Base-by-base conservation (phyloP, 1,140 invertebrate genomes). In the Agraylea sexmaculata region DNA sequence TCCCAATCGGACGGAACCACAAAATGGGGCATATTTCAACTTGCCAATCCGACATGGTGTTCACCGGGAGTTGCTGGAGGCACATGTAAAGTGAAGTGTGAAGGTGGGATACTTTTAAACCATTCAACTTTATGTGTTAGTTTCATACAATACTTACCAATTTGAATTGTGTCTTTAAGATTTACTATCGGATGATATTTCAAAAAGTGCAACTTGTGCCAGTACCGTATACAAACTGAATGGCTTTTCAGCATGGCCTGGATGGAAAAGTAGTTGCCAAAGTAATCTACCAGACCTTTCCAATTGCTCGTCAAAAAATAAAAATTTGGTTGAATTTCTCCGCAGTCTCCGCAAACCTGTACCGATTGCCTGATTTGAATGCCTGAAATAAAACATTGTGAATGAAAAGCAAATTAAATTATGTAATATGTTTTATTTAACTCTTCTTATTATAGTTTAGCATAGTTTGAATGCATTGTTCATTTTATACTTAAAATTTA, bases 11-110 rank as follows among this genome's bases (percentile, higher is more conserved):
- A 19, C 40, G 40, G 40, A 10, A 42, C 40, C 1, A 36, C 30
- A 23, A 10, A 20, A 5, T 42, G 40, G 40, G 40, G 40, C 10
- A 23, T 42, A 17, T 42, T 42, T 30, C 40, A 42, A 27, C 40
- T 36, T 25, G 22, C 33, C 5, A 30, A 42, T 27, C 40, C 40
- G 4, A 36, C 22, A 1, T 42, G 33, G 32, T 42, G 40, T 15
- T 25, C 21, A 12, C 40, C 40, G 23, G 33, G 40, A 1, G 6
- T 22, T 8, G 40, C 33, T 11, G 40, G 40, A 12, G 40, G 40
- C 8, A 20, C 32, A 15, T 42, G 40, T 27, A 30, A 30, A 10
- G 23, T 20, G 7, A 42, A 42, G 17, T 42, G 40, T 18, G 40
- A 42, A 42, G 40, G 40, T 42, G 20, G 30, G 23, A 12, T 5